Conservation (phyloP, 2,797 vertebrate species). For the Notamacropus eugenii region DNA sequence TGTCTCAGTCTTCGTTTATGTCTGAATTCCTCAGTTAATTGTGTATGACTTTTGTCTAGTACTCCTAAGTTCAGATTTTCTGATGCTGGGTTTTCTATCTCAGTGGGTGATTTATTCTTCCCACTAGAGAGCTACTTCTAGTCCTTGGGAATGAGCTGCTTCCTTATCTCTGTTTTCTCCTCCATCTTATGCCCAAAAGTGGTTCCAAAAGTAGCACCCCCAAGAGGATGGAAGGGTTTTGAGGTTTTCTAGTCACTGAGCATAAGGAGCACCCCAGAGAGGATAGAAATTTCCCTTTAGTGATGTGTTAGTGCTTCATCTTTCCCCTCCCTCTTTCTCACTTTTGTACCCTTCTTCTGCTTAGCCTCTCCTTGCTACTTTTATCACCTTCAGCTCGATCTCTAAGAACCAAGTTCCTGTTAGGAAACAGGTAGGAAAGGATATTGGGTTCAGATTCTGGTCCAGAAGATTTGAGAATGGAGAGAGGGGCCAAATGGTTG, state of each 20-base stretch:
- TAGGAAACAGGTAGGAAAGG: not conserved
- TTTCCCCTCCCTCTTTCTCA: not conserved
- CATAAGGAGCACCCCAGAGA: constrained; percentile 24
- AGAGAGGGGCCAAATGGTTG: not conserved
- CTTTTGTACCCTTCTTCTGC: not conserved
- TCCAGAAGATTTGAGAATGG: not conserved
- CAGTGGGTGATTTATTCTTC: too few relatives aligned
- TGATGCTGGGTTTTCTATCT: too few relatives aligned
- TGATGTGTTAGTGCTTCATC: not conserved
- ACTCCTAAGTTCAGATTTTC: too few relatives aligned
- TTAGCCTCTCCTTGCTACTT: constrained; percentile 5
- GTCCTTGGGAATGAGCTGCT: not conserved
- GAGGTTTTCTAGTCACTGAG: constrained; percentile 32
- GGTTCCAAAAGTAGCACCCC: constrained; percentile 55
- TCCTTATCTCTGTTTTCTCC: constrained; percentile 55
- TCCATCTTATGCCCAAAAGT: not conserved
- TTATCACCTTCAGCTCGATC: constrained; percentile 5
- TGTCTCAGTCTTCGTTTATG: too few relatives aligned
- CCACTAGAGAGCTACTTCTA: constrained; percentile 12
- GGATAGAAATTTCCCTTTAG: not conserved
- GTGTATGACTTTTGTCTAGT: too few relatives aligned
- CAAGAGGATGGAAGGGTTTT: constrained; percentile 14
- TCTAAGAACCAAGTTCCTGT: not conserved
- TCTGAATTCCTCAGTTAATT: too few relatives aligned
- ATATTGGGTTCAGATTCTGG: not conserved